Conservation (phyloP, 2,888 invertebrate genomes). For the Aleiodes testaceus region DNA sequence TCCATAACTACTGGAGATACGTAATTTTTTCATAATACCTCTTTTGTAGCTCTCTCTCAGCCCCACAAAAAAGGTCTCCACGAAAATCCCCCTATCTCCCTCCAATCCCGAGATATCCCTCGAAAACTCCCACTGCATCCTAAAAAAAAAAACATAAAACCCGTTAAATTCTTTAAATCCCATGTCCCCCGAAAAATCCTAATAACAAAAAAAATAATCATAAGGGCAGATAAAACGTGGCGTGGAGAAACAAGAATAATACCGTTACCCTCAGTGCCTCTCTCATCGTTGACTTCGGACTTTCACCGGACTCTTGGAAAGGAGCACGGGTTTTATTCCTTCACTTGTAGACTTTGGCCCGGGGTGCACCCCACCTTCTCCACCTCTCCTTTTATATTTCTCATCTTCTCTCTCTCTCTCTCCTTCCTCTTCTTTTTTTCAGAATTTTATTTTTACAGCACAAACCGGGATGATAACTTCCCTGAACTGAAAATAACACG, state of each 20-base stretch:
- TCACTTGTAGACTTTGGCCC: conserved; percentile 42
- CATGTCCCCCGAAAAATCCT: not conserved
- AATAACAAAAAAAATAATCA: conserved; percentile 28
- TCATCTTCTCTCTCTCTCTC: not conserved
- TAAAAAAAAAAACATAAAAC: too few species aligned
- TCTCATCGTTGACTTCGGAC: conserved; percentile 54
- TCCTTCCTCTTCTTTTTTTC: conserved; percentile 3
- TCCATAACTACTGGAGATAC: too few species aligned
- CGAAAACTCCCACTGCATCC: too few species aligned
- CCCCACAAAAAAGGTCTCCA: too few species aligned
- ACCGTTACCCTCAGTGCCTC: conserved; percentile 54
- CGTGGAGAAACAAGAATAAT: conserved; percentile 51
- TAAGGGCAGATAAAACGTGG: conserved; percentile 40
- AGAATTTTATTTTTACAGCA: not conserved
- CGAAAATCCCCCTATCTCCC: too few species aligned
- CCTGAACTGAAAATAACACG: conserved; percentile 19
- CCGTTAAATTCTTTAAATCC: too few species aligned
- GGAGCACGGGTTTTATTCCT: conserved; percentile 36
- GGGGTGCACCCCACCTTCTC: conserved; percentile 37
- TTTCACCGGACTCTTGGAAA: conserved; percentile 50
- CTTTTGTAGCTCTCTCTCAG: too few species aligned
- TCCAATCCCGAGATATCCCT: too few species aligned
- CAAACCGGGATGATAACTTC: conserved; percentile 38
- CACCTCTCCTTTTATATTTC: conserved; percentile 5
- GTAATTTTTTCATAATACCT: too few species aligned